Base-by-base conservation (phyloP, 2,113 vertebrate genomes). In the Gorsachius goisagi region DNA sequence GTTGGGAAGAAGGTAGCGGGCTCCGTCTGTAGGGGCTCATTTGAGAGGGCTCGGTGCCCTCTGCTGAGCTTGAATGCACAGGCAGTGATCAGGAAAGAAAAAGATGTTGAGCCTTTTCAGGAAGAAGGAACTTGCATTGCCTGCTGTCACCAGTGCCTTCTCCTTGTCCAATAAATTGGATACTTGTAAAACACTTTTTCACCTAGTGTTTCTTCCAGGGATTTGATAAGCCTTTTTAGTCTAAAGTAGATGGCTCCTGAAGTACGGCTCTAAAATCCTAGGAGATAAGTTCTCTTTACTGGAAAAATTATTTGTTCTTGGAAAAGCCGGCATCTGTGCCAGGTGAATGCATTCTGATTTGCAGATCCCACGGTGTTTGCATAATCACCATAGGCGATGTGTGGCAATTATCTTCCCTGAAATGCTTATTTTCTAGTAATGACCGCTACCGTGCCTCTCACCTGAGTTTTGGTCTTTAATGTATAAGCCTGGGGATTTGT, bases 1-100 rank as follows among this genome's bases (percentile, higher is more conserved):
- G 41, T n/a, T 56, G 49, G 72, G 39, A 86, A 13, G 41, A 83
- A 52, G 52, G 33, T 41, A 67, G 30, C 39, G 39, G 12, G 58
- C 58, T 94, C 55, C 20, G 32, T 30, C 77, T 79, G 74, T 18
- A 53, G 49, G 26, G n/a, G 41, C 69, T 94, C 77, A 35, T 95
- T 71, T 64, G 71, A 88, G 90, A 95, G 63, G 33, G 45, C 63
- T 73, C 50, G 75, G 58, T 93, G 88, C 79, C 0, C 58, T 86
- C 88, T 95, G 88, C 92, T 76, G 90, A 94, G 86, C 93, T 89
- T 55, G 52, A 73, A 73, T n/a, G 73, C 56, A 71, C 75, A 62
- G 37, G 22, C 72, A 90, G 68, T 17, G 32, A 66, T 80, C 47
- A 66, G 71, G 22, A 83, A 75, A 92, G 37, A 56, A 85, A 71